Base-by-base conservation (phyloP, 2,888 invertebrate genomes). In the Harpagoxenus sublaevis region DNA sequence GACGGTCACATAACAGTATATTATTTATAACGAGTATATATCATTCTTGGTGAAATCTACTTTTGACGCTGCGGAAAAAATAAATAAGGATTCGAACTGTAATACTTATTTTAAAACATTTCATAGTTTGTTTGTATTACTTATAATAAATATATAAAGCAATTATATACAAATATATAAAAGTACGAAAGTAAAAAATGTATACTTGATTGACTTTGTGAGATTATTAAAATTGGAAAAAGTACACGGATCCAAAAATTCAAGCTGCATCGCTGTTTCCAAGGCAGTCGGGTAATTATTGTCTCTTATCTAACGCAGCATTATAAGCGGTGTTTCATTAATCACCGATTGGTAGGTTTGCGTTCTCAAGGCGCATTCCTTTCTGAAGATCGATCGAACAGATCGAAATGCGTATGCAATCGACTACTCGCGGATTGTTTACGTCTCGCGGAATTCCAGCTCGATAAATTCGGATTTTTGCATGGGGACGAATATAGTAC, bases 391-490 rank as follows among this genome's bases (percentile, higher is more conserved):
- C 63, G 63, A 65, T 65, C 53, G 82, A 71, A 71, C 23, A 39
- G 45, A 65, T 51, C 62, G 55, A 82, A 85, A 86, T 81, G 86
- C 87, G 79, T 23, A 23, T 73, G 83, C 62, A 45, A 42, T 55
- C 28, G 53, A 15, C n/a, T 51, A 10, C 82, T 42, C 71, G 62
- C 63, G 83, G 86, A 92, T 92, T 90, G 90, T 92, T 92, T 90
- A 91, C 88, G 92, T 90, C 89, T 85, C 84, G 60, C 71, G 87
- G 89, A 89, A 91, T 92, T 87, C 88, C 91, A 86, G 68, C 85
- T 88, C 90, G 91, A 92, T 91, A 92, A 92, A 92, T 91, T 90
- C 87, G 88, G 85, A 86, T 92, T 92, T 92, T 92, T 91, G 86
- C 84, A 84, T 87, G 71, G 85, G 85, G 84, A 92, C 90, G 91